Evolutionary conservation across 2,113 vertebrate species (phyloP).

Genomic region (Salvator merianae): DNA sequence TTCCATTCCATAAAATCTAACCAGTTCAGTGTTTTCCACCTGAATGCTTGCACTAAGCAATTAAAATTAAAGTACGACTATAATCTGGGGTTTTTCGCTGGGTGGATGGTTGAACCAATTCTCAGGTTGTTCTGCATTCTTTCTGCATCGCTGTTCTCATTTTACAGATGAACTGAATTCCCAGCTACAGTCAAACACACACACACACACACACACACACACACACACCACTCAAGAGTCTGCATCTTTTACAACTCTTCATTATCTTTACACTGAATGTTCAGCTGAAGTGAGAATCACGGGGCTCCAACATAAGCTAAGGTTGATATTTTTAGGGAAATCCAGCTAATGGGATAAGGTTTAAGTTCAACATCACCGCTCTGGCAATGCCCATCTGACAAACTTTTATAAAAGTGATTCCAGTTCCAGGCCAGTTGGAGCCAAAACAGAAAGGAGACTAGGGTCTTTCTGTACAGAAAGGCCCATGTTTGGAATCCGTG

Average conservation of each 20-base stretch:
- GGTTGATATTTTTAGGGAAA: background rate
- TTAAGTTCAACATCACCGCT: too few relatives aligned
- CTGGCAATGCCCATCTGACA: too few relatives aligned
- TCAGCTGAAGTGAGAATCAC: background rate
- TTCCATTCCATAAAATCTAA: background rate
- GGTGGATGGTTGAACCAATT: background rate
- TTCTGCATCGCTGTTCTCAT: background rate
- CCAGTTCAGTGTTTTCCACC: background rate
- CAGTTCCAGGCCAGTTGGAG: too few relatives aligned
- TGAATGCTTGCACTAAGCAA: background rate
- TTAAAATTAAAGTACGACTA: background rate
- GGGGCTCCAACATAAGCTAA: background rate
- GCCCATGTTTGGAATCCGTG: too few relatives aligned
- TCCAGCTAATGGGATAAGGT: background rate
- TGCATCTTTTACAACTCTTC: background rate
- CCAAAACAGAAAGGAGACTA: too few relatives aligned
- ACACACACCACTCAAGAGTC: background rate
- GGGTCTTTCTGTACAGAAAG: too few relatives aligned
- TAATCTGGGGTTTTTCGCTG: too few relatives aligned
- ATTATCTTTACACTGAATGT: background rate
- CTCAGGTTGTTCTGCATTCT: background rate
- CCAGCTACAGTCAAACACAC: background rate
- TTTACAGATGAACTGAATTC: background rate
- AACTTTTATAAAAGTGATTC: too few relatives aligned
- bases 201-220: too few relatives aligned